Conservation (phyloP, 2,888 invertebrate genomes). For the Isoperla grammatica region DNA sequence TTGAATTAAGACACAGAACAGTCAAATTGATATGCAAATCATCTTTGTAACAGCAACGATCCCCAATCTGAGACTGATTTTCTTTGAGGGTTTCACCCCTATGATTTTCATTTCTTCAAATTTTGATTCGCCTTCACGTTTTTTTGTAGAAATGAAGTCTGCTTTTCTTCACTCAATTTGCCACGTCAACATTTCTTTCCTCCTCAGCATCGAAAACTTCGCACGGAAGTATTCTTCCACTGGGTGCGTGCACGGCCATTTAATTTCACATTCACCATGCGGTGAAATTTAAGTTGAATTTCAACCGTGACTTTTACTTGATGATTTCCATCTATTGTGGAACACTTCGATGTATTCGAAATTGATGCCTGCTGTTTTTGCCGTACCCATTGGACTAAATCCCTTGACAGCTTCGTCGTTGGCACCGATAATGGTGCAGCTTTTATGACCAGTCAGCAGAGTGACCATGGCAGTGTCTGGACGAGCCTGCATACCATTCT, state of each 20-base stretch:
- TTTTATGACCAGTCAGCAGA: slow-evolving; percentile 60
- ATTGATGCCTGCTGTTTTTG: slow-evolving; percentile 73
- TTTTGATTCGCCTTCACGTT: too few species aligned
- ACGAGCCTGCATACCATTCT: slow-evolving; percentile 46
- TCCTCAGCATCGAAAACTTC: too few species aligned
- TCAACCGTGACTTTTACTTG: slow-evolving; percentile 61
- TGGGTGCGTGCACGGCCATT: background rate
- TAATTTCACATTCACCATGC: slow-evolving; percentile 2
- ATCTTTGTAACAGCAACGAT: too few species aligned
- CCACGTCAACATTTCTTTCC: too few species aligned
- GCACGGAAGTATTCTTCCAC: too few species aligned
- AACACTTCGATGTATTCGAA: slow-evolving; percentile 78
- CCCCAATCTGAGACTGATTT: too few species aligned
- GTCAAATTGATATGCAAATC: too few species aligned
- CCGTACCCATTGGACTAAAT: slow-evolving; percentile 71
- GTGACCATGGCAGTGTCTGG: slow-evolving; percentile 61
- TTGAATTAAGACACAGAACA: too few species aligned
- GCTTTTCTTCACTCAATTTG: too few species aligned
- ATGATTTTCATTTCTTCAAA: too few species aligned
- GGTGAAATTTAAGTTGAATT: slow-evolving; percentile 24
- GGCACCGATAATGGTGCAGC: slow-evolving; percentile 41
- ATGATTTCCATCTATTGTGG: slow-evolving; percentile 79
- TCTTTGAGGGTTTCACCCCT: too few species aligned
- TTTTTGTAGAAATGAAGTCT: too few species aligned
- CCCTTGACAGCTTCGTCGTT: slow-evolving; percentile 40